These are phyloP conservation scores for Hoplostethus mediterraneus DNA, from an alignment of 2,797 vertebrate species.

Conservation along the genomic window DNA sequence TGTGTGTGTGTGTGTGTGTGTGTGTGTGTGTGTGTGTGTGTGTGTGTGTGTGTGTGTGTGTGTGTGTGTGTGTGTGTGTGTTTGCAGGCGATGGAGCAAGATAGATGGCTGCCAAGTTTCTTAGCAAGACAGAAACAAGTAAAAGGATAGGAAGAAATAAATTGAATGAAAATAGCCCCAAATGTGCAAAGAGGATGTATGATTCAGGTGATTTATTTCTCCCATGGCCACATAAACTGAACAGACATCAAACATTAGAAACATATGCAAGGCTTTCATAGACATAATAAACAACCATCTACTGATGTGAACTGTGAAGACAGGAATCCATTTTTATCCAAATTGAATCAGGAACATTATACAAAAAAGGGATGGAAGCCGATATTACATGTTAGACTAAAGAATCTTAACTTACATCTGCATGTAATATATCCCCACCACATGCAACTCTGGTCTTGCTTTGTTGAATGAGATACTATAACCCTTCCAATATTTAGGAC, in stretches of 20 bases:
- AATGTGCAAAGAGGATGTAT: slow-evolving; percentile 21
- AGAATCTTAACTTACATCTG: slow-evolving; percentile 44
- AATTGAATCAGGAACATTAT: slow-evolving; percentile 32
- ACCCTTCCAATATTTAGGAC: slow-evolving; percentile 36
- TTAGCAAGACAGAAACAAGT: slow-evolving; percentile 23
- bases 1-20: slow-evolving; percentile 34
- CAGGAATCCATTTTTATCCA: slow-evolving; percentile 21
- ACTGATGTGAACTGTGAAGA: slow-evolving; percentile 21
- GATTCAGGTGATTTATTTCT: slow-evolving; percentile 35
- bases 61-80: slow-evolving; percentile 43
- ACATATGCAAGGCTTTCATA: slow-evolving; percentile 34
- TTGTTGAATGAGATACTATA: slow-evolving; percentile 37
- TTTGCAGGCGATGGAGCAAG: slow-evolving; percentile 45
- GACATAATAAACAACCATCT: slow-evolving; percentile 31
- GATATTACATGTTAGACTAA: not conserved
- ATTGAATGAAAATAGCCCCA: slow-evolving; percentile 17
- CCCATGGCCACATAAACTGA: slow-evolving; percentile 22
- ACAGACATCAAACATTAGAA: slow-evolving; percentile 30
- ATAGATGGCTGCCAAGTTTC: slow-evolving; percentile 62
- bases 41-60: slow-evolving; percentile 30
- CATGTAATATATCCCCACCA: slow-evolving; percentile 21
- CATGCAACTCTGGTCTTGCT: slow-evolving; percentile 14
- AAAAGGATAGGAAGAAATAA: slow-evolving; percentile 22
- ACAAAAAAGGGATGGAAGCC: slow-evolving; percentile 6
- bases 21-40: slow-evolving; percentile 37